Conservation (phyloP, 37 sponge, comb jelly and placozoan genomes). For the Haliclona indistincta region DNA sequence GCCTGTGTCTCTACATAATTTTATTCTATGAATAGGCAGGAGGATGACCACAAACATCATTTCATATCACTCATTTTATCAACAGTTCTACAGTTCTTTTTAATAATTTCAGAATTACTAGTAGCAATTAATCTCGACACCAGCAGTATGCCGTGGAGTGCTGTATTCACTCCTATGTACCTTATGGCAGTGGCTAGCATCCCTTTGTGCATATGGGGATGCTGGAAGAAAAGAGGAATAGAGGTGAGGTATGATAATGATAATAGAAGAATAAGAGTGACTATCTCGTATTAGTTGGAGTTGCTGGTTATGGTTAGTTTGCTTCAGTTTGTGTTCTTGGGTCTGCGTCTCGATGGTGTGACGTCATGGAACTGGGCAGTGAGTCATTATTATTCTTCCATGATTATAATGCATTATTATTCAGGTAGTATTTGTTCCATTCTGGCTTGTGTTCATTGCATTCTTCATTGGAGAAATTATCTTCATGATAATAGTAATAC, state of each 20-base stretch:
- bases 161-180: slow-evolving; percentile 65
- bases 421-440: slow-evolving; percentile 63
- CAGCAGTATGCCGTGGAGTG: slow-evolving; percentile 47
- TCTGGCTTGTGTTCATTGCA: slow-evolving; percentile 39
- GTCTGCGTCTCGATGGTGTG: slow-evolving; percentile 46
- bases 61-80: slow-evolving; percentile 48
- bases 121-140: slow-evolving; percentile 61
- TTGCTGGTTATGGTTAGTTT: slow-evolving; percentile 31
- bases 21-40: slow-evolving; percentile 31
- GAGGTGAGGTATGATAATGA: slow-evolving; percentile 47
- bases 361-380: slow-evolving; percentile 68
- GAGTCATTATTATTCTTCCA: slow-evolving; percentile 2
- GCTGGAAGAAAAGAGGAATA: slow-evolving; percentile 46
- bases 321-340: slow-evolving; percentile 68
- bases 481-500: background rate
- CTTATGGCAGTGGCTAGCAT: slow-evolving; percentile 27
- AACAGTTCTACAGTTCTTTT: slow-evolving; percentile 32
- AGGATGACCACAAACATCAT: slow-evolving; percentile 35
- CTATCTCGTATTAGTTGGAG: slow-evolving; percentile 11
- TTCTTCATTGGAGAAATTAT: slow-evolving; percentile 9
- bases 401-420: background rate
- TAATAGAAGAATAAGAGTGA: background rate
- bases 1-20: background rate
- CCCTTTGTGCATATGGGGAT: slow-evolving; percentile 31
- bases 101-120: slow-evolving; percentile 60